These are phyloP conservation scores for Tychaedon coryphoeus DNA, from an alignment of 2,113 vertebrate genomes.

Conservation along the genomic window DNA sequence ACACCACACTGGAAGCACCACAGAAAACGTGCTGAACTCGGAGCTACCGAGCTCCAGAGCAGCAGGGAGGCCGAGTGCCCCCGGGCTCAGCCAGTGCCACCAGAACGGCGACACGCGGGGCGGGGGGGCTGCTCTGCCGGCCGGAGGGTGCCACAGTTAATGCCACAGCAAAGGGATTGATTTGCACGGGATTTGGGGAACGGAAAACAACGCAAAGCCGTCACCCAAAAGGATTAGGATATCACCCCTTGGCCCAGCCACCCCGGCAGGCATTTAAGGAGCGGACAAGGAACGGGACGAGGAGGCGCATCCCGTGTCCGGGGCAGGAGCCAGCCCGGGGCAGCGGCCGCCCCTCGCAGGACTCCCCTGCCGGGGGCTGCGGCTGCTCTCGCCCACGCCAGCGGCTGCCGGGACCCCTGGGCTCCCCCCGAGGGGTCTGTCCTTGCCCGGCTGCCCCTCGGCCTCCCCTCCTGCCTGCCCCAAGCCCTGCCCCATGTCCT, in stretches of 20 bases:
- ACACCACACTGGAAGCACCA: not conserved
- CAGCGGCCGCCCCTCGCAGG: not conserved
- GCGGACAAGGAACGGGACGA: accelerated
- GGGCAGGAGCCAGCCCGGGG: not conserved
- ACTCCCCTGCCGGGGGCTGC: no score
- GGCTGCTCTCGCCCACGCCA: accelerated
- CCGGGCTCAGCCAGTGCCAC: not conserved
- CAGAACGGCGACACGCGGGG: accelerated
- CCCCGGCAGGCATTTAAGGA: not conserved
- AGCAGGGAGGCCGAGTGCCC: not conserved
- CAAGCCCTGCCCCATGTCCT: no score
- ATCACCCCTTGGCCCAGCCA: not conserved
- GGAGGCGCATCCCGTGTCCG: accelerated
- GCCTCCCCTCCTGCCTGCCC: accelerated
- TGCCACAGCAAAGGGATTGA: not conserved
- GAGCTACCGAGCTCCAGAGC: not conserved
- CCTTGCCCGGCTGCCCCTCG: not conserved
- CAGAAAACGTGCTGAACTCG: not conserved
- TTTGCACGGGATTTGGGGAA: not conserved
- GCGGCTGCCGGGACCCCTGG: accelerated
- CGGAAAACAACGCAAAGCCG: not conserved
- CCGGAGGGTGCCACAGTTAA: accelerated
- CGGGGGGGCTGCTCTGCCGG: accelerated
- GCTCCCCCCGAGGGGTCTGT: not conserved
- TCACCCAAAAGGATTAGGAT: not conserved